Conservation (phyloP, 1,140 invertebrate species). For the Cydia fagiglandana region DNA sequence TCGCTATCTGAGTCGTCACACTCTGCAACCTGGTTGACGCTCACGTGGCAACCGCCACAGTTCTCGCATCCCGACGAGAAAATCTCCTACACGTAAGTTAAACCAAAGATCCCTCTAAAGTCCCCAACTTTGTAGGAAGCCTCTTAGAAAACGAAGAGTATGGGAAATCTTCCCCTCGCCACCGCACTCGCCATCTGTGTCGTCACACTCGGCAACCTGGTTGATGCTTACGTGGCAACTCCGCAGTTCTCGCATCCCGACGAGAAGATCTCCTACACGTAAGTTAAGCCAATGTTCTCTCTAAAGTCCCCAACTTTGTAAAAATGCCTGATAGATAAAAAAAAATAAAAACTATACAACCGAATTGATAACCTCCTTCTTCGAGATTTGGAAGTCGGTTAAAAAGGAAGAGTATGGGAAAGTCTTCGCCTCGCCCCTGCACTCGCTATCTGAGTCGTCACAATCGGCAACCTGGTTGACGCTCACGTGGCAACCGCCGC, state of each 20-base stretch:
- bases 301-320: too few relatives aligned
- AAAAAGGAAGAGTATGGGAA: too few relatives aligned
- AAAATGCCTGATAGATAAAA: too few relatives aligned
- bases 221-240: conserved; percentile 89
- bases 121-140: too few relatives aligned
- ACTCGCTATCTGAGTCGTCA: conserved; percentile 86
- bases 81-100: conserved; percentile 84
- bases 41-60: conserved; percentile 90
- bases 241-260: conserved; percentile 88
- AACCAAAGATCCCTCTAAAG: too few relatives aligned
- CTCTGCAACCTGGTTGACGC: conserved; percentile 87
- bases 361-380: too few relatives aligned
- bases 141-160: too few relatives aligned
- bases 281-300: conserved; percentile 46
- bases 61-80: conserved; percentile 87
- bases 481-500: conserved; percentile 89
- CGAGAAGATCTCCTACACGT: conserved; percentile 87
- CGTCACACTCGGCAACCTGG: conserved; percentile 87
- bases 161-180: conserved; percentile 81
- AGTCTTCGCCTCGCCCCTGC: conserved; percentile 89
- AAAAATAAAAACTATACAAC: too few relatives aligned
- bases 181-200: conserved; percentile 87
- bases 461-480: conserved; percentile 89
- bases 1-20: conserved; percentile 86
- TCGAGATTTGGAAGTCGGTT: too few relatives aligned